Evolutionary conservation across 2,113 vertebrate species (phyloP).

Genomic region (Sclerurus mexicanus): DNA sequence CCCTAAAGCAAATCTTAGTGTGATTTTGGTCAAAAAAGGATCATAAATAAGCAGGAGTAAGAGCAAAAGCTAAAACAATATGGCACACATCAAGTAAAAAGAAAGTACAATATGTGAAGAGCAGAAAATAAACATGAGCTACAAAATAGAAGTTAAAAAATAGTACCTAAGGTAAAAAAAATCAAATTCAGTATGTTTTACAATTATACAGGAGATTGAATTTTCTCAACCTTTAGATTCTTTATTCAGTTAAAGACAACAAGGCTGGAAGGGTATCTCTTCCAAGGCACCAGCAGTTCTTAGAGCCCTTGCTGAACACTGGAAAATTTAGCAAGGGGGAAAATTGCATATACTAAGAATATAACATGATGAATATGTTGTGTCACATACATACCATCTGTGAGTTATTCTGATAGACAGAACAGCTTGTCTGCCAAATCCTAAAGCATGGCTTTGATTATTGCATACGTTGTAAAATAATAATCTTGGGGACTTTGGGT

Average conservation of each 20-base stretch:
- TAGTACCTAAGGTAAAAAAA: constrained; percentile 47
- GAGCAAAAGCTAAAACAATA: constrained; percentile 48
- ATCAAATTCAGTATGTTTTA: constrained; percentile 47
- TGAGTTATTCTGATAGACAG: constrained; percentile 71
- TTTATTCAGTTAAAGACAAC: constrained; percentile 39
- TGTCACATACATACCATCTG: constrained; percentile 74
- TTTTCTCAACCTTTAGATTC: constrained; percentile 52
- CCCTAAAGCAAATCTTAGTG: constrained; percentile 68
- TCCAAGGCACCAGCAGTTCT: constrained; percentile 44
- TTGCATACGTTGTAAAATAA: constrained; percentile 29
- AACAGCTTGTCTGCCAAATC: constrained; percentile 70
- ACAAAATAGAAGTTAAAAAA: constrained; percentile 55
- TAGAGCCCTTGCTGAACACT: constrained; percentile 34
- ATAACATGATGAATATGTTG: constrained; percentile 72
- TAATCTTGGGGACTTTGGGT: constrained; percentile 28
- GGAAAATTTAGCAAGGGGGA: constrained; percentile 56
- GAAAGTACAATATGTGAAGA: constrained; percentile 42
- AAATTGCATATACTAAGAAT: constrained; percentile 69
- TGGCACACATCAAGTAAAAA: constrained; percentile 28
- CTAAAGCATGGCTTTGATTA: constrained; percentile 59
- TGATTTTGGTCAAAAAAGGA: constrained; percentile 65
- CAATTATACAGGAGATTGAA: constrained; percentile 44
- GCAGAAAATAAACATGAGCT: constrained; percentile 36
- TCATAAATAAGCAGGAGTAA: constrained; percentile 72
- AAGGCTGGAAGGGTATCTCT: constrained; percentile 41